phyloP scores from a whole-genome alignment of 2,797 vertebrate species.

The Hydrolagus colliei region DNA sequence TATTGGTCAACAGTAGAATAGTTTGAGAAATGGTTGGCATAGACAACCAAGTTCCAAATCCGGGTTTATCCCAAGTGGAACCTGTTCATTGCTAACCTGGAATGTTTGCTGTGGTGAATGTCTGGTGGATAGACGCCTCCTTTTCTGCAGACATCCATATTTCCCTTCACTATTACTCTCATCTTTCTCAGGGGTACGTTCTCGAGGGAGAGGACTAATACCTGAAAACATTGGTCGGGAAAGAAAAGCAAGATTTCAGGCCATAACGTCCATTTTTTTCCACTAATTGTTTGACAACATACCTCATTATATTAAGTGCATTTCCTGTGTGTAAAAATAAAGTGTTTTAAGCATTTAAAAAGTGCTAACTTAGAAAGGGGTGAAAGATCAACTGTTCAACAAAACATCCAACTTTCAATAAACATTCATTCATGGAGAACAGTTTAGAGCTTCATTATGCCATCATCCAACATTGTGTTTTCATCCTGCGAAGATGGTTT shows the following conservation, averaged over 20 bases:
- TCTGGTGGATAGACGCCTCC: conserved; percentile 9
- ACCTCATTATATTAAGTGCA: background rate
- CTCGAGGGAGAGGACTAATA: conserved; percentile 8
- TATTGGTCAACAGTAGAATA: background rate
- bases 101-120: conserved; percentile 21
- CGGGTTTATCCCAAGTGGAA: background rate
- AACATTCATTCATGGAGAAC: too few relatives aligned
- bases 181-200: conserved; percentile 13
- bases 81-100: background rate
- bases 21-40: background rate
- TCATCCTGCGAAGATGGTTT: too few relatives aligned
- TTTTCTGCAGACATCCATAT: conserved; percentile 14
- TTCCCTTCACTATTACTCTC: conserved; percentile 13
- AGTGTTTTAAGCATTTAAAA: background rate
- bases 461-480: too few relatives aligned
- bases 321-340: background rate
- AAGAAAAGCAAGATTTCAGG: background rate
- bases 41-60: background rate
- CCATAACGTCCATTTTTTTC: background rate
- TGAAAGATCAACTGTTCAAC: background rate
- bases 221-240: background rate
- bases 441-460: too few relatives aligned
- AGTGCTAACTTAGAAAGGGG: too few relatives aligned
- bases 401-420: too few relatives aligned
- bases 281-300: background rate